A percentile compares a stretch with the other conserved stretches of the same genome.
Evolutionary conservation across 2,113 vertebrate species (phyloP).

Genomic region (Thalassoma bifasciatum): DNA sequence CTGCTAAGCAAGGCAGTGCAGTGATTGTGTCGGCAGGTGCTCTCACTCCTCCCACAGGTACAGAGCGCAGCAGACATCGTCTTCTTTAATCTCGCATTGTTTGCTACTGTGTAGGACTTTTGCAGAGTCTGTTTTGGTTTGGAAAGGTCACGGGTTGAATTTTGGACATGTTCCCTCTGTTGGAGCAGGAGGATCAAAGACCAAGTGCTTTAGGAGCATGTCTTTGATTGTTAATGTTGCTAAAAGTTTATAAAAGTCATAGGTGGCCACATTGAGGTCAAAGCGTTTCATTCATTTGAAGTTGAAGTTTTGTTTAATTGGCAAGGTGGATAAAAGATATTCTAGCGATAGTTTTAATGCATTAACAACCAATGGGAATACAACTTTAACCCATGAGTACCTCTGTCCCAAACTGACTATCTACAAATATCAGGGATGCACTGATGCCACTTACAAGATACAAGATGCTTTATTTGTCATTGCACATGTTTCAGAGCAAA

Average conservation of each 20-base stretch:
- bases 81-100: constrained; percentile 50
- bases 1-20: not conserved
- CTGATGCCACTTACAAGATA: no score
- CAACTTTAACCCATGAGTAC: not conserved
- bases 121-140: constrained; percentile 28
- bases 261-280: not conserved
- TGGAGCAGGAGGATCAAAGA: constrained; percentile 23
- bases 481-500: no score
- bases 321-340: no score
- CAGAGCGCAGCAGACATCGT: not conserved
- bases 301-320: not conserved
- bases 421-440: no score
- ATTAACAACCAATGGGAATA: no score
- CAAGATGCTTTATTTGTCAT: no score
- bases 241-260: not conserved
- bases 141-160: constrained; percentile 29
- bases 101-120: not conserved
- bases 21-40: constrained; percentile 58
- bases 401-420: no score
- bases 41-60: constrained; percentile 51
- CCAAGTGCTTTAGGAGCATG: not conserved
- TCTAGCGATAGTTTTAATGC: no score
- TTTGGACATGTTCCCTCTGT: not conserved
- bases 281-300: not conserved
- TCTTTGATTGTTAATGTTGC: not conserved